phyloP scores from a whole-genome alignment of 2,888 invertebrate species.

The Odontocerum albicorne region DNA sequence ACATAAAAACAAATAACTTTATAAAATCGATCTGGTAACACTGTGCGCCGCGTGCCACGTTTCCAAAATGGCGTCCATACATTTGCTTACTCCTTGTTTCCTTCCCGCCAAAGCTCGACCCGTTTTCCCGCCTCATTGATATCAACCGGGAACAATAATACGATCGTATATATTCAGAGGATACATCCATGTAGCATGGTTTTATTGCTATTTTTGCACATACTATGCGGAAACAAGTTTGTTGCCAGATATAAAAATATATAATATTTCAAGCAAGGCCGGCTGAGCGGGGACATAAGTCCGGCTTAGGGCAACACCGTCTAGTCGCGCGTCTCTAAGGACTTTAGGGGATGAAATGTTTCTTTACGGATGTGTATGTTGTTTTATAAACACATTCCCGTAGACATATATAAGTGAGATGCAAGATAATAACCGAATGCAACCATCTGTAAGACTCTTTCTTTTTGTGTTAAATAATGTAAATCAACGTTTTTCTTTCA shows the following conservation, averaged over 20 bases:
- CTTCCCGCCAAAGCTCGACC: not conserved
- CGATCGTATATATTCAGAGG: constrained; percentile 50
- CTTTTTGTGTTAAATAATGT: too few relatives aligned
- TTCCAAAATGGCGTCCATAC: too few relatives aligned
- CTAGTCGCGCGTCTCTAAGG: constrained; percentile 1
- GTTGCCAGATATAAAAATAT: constrained; percentile 26
- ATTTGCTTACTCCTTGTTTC: too few relatives aligned
- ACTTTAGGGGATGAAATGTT: not conserved
- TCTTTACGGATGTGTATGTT: not conserved
- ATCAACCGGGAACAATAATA: constrained; percentile 43
- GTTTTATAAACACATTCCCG: not conserved
- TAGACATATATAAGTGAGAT: not conserved
- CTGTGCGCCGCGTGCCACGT: too few relatives aligned
- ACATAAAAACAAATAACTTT: too few relatives aligned
- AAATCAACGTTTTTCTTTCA: too few relatives aligned
- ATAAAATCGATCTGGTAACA: too few relatives aligned
- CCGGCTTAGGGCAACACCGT: constrained; percentile 19
- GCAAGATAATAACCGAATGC: too few relatives aligned
- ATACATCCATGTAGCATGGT: constrained; percentile 39
- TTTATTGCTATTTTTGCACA: constrained; percentile 60
- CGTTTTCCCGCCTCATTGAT: constrained; percentile 10
- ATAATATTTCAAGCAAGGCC: constrained; percentile 7
- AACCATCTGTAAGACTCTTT: too few relatives aligned
- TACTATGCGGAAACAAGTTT: constrained; percentile 41
- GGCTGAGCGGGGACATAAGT: constrained; percentile 22